Evolutionary conservation across 2,113 vertebrate genomes (phyloP).

Genomic region (Oncorhynchus tshawytscha): DNA sequence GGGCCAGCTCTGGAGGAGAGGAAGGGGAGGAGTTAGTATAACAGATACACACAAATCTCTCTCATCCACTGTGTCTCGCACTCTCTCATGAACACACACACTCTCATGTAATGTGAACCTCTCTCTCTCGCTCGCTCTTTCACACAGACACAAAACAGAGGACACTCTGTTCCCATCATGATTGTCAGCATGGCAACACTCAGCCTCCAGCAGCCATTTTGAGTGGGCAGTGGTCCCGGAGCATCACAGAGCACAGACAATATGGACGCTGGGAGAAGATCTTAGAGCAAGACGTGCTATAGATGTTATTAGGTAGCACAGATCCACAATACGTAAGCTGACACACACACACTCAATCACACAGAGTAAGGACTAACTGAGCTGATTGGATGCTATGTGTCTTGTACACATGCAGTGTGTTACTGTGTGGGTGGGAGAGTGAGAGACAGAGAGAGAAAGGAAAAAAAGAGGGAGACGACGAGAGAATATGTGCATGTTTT

Average conservation of each 20-base stretch:
- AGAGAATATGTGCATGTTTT: constrained; percentile 1
- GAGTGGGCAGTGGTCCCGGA: background rate
- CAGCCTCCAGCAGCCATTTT: constrained; percentile 6
- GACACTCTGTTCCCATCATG: background rate
- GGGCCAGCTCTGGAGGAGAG: constrained; percentile 10
- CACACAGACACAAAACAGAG: background rate
- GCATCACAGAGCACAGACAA: background rate
- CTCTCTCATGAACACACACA: background rate
- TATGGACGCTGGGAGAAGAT: background rate
- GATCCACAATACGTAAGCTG: constrained; percentile 17
- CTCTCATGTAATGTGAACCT: background rate
- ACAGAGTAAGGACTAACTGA: background rate
- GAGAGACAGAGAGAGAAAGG: background rate
- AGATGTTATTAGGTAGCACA: background rate
- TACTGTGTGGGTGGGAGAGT: background rate
- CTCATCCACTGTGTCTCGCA: background rate
- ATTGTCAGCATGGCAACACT: background rate
- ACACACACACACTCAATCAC: background rate
- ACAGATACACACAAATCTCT: constrained; percentile 2
- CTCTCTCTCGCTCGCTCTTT: too few relatives aligned
- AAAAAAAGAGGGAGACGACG: background rate
- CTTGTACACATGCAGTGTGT: background rate
- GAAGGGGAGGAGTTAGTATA: constrained; percentile 27
- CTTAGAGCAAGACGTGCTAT: background rate
- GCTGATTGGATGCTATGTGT: background rate